Percentiles rank a stretch among this genome's conserved stretches.
Conservation (phyloP, 2,888 invertebrate species). For the Apantesis nais region DNA sequence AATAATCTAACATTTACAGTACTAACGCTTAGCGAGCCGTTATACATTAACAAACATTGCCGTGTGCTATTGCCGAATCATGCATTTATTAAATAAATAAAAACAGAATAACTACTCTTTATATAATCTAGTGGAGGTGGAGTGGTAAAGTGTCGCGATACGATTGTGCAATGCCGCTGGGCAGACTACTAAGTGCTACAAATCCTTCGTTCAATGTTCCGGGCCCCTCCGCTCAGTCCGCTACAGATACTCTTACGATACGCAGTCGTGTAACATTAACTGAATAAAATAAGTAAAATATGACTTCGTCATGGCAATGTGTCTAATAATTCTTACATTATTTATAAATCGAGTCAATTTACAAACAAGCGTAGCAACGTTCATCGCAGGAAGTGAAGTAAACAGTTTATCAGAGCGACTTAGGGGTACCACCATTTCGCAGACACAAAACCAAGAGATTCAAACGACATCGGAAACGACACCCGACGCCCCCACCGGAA, state of each 20-base stretch:
- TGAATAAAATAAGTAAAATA: conserved; percentile 49
- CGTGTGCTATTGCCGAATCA: too few relatives aligned
- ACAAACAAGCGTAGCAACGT: conserved; percentile 55
- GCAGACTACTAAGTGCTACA: conserved; percentile 84
- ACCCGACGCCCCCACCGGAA: conserved; percentile 72
- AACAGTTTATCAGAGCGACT: conserved; percentile 56
- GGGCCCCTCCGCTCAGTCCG: conserved; percentile 55
- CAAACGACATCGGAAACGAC: conserved; percentile 72
- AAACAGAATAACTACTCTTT: conserved; percentile 37
- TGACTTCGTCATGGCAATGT: conserved; percentile 59
- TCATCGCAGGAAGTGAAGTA: conserved; percentile 53
- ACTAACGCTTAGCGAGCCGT: too few relatives aligned
- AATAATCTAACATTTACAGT: neutral
- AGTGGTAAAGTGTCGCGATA: conserved; percentile 68
- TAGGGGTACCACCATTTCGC: conserved; percentile 55
- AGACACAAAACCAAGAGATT: conserved; percentile 70
- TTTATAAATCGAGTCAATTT: conserved; percentile 62
- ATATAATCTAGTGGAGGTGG: conserved; percentile 76
- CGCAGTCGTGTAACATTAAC: conserved; percentile 46
- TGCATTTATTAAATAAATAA: too few relatives aligned
- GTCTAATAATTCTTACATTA: conserved; percentile 61
- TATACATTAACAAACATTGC: neutral
- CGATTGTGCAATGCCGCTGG: conserved; percentile 74
- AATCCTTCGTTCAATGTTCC: conserved; percentile 75
- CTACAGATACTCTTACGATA: conserved; percentile 54